Percentiles rank a stretch among this genome's conserved stretches.
phyloP scores from a whole-genome alignment of 2,888 invertebrate species.

The Creontiades dilutus region DNA sequence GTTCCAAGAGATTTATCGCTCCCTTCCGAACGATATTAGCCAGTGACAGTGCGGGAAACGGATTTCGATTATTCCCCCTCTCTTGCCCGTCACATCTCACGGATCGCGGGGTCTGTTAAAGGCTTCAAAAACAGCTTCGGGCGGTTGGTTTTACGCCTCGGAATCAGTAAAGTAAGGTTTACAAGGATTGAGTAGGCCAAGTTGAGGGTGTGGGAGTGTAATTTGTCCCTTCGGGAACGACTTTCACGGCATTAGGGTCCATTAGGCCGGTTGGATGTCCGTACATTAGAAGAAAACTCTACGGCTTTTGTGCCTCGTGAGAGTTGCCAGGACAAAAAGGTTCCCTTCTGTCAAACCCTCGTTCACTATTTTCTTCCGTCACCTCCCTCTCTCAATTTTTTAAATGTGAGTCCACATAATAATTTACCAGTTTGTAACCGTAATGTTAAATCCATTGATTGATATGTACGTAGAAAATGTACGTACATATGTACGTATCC shows the following conservation, averaged over 20 bases:
- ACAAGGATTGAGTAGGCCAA: not conserved
- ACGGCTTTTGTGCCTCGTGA: conserved; percentile 27
- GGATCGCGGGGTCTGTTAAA: not conserved
- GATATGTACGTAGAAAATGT: too few relatives aligned
- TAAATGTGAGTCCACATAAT: too few relatives aligned
- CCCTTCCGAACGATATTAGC: conserved; percentile 28
- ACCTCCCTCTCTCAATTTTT: not conserved
- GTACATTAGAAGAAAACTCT: conserved; percentile 42
- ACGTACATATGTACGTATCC: too few relatives aligned
- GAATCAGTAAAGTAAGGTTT: not conserved
- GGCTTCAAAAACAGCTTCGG: not conserved
- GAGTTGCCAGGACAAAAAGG: conserved; percentile 3
- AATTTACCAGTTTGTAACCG: too few relatives aligned
- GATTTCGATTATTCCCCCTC: not conserved
- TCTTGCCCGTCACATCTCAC: not conserved
- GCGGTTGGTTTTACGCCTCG: conserved; percentile 5
- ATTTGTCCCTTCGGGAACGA: conserved; percentile 30
- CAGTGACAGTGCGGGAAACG: conserved; percentile 18
- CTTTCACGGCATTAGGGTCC: conserved; percentile 34
- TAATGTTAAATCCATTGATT: too few relatives aligned
- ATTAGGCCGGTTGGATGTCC: conserved; percentile 30
- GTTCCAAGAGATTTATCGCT: not conserved
- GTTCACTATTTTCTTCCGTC: conserved; percentile 29
- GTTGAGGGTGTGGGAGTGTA: not conserved
- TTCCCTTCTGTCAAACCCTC: not conserved